A percentile compares a stretch with the other conserved stretches of the same genome.
These are phyloP conservation scores for Barbus barbus DNA, from an alignment of 2,113 vertebrate species.

Conservation along the genomic window DNA sequence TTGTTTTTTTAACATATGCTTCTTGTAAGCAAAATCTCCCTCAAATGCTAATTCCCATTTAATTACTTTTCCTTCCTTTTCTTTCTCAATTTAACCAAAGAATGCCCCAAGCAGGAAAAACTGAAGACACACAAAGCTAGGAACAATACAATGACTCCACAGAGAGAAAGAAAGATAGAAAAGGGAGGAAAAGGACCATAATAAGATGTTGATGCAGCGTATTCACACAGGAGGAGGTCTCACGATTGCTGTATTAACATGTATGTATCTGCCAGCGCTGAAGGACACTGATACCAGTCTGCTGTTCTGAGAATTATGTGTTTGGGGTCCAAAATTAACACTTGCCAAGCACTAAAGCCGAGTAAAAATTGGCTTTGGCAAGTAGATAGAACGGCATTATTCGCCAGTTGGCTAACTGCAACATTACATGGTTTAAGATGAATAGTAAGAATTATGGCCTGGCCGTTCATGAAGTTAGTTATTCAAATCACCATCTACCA, in stretches of 20 bases:
- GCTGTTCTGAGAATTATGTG: neutral
- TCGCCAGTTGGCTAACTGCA: neutral
- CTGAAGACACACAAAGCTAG: constrained; percentile 41
- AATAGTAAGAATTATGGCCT: neutral
- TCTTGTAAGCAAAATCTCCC: constrained; percentile 43
- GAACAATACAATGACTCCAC: constrained; percentile 31
- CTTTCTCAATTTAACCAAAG: constrained; percentile 43
- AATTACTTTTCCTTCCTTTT: constrained; percentile 54
- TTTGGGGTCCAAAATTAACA: neutral
- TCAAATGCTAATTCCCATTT: constrained; percentile 56
- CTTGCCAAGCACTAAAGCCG: no score
- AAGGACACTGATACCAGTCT: constrained; percentile 1
- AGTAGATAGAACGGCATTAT: neutral
- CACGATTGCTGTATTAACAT: neutral
- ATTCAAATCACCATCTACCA: neutral
- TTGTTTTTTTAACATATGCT: constrained; percentile 53
- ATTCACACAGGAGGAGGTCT: neutral
- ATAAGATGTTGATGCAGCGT: neutral
- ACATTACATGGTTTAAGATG: neutral
- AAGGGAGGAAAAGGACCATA: neutral
- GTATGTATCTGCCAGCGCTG: neutral
- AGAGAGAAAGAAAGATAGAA: constrained; percentile 8
- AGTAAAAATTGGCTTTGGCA: neutral
- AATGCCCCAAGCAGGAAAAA: constrained; percentile 35
- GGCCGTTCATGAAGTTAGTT: neutral